phyloP scores from a whole-genome alignment of 2,888 invertebrate genomes.

The Chrysomela aeneicollis region DNA sequence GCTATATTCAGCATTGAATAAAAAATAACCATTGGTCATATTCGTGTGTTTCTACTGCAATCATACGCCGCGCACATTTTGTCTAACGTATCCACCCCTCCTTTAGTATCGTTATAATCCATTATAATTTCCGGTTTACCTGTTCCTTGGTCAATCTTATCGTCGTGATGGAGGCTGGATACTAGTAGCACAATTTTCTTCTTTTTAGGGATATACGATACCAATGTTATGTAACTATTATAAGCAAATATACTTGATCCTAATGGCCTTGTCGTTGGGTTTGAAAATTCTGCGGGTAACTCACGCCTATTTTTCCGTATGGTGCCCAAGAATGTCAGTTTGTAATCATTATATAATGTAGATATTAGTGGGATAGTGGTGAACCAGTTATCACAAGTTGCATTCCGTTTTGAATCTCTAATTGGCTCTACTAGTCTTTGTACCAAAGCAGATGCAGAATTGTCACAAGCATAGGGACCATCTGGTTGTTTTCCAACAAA shows the following conservation, averaged over 20 bases:
- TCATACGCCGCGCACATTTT: conserved; percentile 37
- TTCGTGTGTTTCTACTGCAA: conserved; percentile 34
- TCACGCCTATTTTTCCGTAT: conserved; percentile 48
- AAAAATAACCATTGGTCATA: conserved; percentile 40
- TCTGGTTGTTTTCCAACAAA: conserved; percentile 46
- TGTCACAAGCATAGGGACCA: conserved; percentile 38
- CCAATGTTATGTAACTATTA: conserved; percentile 43
- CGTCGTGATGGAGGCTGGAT: conserved; percentile 48
- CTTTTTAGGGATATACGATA: conserved; percentile 48
- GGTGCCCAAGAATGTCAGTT: conserved; percentile 44
- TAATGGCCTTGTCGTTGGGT: conserved; percentile 36
- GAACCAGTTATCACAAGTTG: conserved; percentile 19
- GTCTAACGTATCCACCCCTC: conserved; percentile 36
- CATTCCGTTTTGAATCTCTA: conserved; percentile 31
- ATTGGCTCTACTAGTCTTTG: conserved; percentile 35
- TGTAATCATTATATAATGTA: conserved; percentile 29
- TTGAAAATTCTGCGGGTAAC: conserved; percentile 48
- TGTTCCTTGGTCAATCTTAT: conserved; percentile 42
- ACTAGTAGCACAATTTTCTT: conserved; percentile 48
- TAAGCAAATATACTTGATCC: conserved; percentile 44
- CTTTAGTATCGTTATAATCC: conserved; percentile 35
- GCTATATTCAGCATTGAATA: conserved; percentile 34
- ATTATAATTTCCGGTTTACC: conserved; percentile 37
- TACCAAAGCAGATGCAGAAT: conserved; percentile 32
- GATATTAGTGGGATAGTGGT: conserved; percentile 28